Base-by-base conservation (phyloP, 1,140 invertebrate species). In the Heterodera schachtii region DNA sequence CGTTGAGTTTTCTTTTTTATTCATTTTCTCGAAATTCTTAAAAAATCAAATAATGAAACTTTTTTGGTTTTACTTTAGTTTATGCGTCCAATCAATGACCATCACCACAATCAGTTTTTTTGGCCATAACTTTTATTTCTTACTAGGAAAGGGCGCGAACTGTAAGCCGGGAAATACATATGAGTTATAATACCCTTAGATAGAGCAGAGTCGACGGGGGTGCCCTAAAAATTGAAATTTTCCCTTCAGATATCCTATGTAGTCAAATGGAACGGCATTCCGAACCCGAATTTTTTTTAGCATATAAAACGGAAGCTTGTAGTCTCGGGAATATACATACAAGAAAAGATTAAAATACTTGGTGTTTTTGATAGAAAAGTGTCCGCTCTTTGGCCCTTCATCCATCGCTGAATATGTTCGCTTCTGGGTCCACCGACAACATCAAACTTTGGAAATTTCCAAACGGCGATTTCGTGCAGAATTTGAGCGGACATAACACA, bases 381-480 rank as follows among this genome's bases (percentile, higher is more conserved):
- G 96, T 99, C 0, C 92, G 97, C 81, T 93, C 96, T 67, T 90
- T 99, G 1, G 93, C 94, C 1, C 92, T 98, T 13, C 97, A 99
- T 92, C 97, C 97, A 0, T 94, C 93, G 67, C 91, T 96, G 91
- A 95, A 98, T 90, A 97, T 96, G 92, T 98, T 99, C 91, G 97
- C 95, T 1, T 98, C 96, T 3, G 97, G 95, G 1, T 98, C 96
- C 1, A 95, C 98, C 0, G 97, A 99, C 90, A 98, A 99, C 90
- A 96, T 99, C 78, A 99, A 99, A 90, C 95, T 99, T 90, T 99
- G 97, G 97, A 96, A 95, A 90, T 97, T 96, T 90, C 97, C 96
- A 0, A 96, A 99, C 89, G 98, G 97, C 3, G 95, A 96, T 89
- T 99, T 99, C 89, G 94, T 99, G 81, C 97, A 99, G 90, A 99